These are phyloP conservation scores for Scaptomyza reducta DNA, from an alignment of 2,888 invertebrate genomes.

Conservation along the genomic window DNA sequence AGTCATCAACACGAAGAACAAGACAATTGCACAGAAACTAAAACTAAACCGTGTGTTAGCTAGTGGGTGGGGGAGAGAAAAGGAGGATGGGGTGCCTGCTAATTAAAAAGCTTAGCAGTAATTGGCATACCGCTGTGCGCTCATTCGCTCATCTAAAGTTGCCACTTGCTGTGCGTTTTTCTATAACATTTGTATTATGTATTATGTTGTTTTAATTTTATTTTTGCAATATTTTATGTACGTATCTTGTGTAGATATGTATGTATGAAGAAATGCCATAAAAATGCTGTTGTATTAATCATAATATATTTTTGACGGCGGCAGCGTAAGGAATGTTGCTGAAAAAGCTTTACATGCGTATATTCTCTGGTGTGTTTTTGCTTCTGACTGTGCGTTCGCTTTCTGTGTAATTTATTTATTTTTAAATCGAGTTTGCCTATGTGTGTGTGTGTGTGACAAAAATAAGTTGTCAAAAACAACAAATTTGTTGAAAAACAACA, in stretches of 20 bases:
- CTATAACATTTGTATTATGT: constrained; percentile 16
- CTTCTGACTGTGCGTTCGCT: constrained; percentile 33
- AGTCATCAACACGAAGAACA: constrained; percentile 26
- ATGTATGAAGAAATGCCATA: constrained; percentile 57
- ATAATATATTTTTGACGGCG: constrained; percentile 71
- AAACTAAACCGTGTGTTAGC: constrained; percentile 29
- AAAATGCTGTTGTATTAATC: constrained; percentile 74
- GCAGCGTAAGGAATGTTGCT: constrained; percentile 59
- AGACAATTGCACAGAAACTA: constrained; percentile 49
- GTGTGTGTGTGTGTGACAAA: constrained; percentile 59
- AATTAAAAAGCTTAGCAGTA: constrained; percentile 77
- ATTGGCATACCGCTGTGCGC: constrained; percentile 72
- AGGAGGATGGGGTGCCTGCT: constrained; percentile 44
- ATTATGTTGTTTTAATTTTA: constrained; percentile 3
- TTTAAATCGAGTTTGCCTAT: constrained; percentile 68
- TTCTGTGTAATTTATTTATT: constrained; percentile 78
- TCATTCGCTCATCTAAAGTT: constrained; percentile 33
- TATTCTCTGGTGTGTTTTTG: constrained; percentile 10
- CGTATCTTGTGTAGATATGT: constrained; percentile 2
- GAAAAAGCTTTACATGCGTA: constrained; percentile 51
- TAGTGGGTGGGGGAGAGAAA: constrained; percentile 7
- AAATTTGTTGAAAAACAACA: constrained; percentile 65
- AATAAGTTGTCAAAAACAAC: constrained; percentile 72
- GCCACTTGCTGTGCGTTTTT: constrained; percentile 61
- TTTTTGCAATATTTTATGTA: constrained; percentile 18